Base-by-base conservation (phyloP, 2,797 vertebrate genomes). In the Rousettus madagascariensis region DNA sequence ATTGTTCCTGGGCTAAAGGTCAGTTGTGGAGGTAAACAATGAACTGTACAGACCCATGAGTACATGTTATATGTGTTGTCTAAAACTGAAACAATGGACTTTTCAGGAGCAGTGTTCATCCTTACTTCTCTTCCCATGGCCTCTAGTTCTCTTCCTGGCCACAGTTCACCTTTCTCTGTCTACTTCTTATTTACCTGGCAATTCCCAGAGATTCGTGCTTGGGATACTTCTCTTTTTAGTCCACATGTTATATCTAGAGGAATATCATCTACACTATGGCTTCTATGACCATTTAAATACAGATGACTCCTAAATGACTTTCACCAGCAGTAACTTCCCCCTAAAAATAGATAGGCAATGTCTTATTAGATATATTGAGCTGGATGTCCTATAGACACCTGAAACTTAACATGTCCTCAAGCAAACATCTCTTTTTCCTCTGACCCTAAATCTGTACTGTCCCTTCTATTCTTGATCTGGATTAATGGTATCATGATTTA, bases 401-500 rank as follows among this genome's bases (percentile, higher is more conserved):
- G 79, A 87, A 87, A 86, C 51, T 77, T 86, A 91, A 86, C 22
- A 82, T 20, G 3, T 7, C 57, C 26, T 91, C n/a, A 72, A 78
- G 43, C 43, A 91, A 78, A 63, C 17, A 28, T 28, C 8, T 43
- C 77, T 86, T 86, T 59, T 41, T 86, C 13, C 9, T 63, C 30
- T 16, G 26, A 69, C 33, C 30, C 38, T 46, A 87, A 71, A 79
- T 46, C 51, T 75, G 30, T 71, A 75, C 41, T 75, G 63, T 49
- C 38, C 30, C 24, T 85, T 94, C 38, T 86, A 24, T 46, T 89
- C 82, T 85, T 71, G 69, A 61, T 91, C 63, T 96, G 69, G 36
- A 91, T 86, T 86, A 92, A 63, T 86, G 82, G 85, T 30, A 92
- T 92, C 41, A 88, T 85, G 22, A 43, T 63, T 85, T 95, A 97